Base-by-base conservation (phyloP, 2,113 vertebrate species). In the Trogon surrucura region DNA sequence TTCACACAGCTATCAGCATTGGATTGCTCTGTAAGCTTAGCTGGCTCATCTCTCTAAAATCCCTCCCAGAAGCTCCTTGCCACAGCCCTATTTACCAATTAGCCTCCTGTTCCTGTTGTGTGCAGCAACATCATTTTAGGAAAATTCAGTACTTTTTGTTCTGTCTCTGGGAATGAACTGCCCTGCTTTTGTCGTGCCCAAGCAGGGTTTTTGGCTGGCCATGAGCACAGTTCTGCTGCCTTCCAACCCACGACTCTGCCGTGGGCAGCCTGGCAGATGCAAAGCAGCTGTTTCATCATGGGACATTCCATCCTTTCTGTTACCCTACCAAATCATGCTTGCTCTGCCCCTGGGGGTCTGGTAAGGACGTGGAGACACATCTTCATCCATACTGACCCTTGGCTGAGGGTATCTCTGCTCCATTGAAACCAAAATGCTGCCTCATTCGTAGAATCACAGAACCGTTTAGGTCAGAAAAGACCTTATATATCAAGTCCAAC, bases 1-100 rank as follows among this genome's bases (percentile, higher is more conserved):
- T 97, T 95, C 95, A 93, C 67, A 81, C 57, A 93, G 81, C 69
- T 71, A 91, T 96, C 77, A 91, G 67, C 72, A 90, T n/a, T 41
- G 78, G 83, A 83, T 83, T 94, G 89, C 91, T 95, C 71, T 97
- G 38, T 26, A 44, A 56, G 65, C 70, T 85, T 94, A 95, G 65
- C 80, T 95, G 81, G 71, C 80, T 97, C 91, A 91, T 85, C 71
- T 85, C 80, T 94, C 95, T 58, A n/a, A 60, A 94, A 75, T n/a
- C 50, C 56, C 7, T 84, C 22, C 30, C 89, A 66, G 34, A 82
- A 91, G 41, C 21, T 88, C 30, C 75, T 91, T 88, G 54, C 29
- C 34, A 29, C 66, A 80, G 36, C 38, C 18, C 5, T 50, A 16
- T 69, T 78, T 83, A 29, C 50, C 54, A 47, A 6, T 81, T 67